phyloP scores from a whole-genome alignment of 2,797 vertebrate genomes.

The Enteromius paludinosus region DNA sequence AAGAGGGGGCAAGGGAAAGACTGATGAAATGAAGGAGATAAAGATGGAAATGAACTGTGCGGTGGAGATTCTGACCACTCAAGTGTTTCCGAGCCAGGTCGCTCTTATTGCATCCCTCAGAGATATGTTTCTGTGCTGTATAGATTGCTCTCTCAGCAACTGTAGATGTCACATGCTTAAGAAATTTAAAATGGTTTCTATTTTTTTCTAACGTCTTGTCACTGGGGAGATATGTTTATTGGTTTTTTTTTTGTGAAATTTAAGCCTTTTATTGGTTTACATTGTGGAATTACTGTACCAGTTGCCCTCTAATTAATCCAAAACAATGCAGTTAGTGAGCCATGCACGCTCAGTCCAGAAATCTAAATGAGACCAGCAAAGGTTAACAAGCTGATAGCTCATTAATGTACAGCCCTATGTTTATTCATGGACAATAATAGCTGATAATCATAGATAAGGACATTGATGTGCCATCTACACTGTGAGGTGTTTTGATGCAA shows the following conservation, averaged over 20 bases:
- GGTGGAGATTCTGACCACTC: constrained; percentile 34
- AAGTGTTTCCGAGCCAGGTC: constrained; percentile 36
- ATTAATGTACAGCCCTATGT: constrained; percentile 42
- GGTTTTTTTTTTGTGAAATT: constrained; percentile 36
- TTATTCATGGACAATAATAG: constrained; percentile 37
- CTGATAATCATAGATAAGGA: constrained; percentile 35
- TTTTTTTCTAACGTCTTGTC: neutral
- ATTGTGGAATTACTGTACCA: constrained; percentile 40
- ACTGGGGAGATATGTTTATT: neutral
- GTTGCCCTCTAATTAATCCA: constrained; percentile 49
- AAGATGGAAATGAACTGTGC: constrained; percentile 51
- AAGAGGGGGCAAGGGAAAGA: constrained; percentile 1
- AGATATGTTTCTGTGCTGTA: constrained; percentile 21
- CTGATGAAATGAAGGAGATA: constrained; percentile 38
- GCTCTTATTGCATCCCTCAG: constrained; percentile 25
- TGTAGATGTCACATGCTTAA: constrained; percentile 23
- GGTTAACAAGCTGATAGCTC: constrained; percentile 58
- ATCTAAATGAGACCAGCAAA: constrained; percentile 49
- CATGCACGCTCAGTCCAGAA: constrained; percentile 33
- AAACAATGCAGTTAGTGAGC: constrained; percentile 55
- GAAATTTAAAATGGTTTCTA: constrained; percentile 7
- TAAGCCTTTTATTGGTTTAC: constrained; percentile 43
- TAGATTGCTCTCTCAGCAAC: constrained; percentile 19
- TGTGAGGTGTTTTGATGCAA: neutral
- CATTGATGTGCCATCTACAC: neutral